Evolutionary conservation across 2,888 invertebrate species (phyloP), one percentile per base, ranked within the genome.

Genomic region (Rapana venosa): DNA sequence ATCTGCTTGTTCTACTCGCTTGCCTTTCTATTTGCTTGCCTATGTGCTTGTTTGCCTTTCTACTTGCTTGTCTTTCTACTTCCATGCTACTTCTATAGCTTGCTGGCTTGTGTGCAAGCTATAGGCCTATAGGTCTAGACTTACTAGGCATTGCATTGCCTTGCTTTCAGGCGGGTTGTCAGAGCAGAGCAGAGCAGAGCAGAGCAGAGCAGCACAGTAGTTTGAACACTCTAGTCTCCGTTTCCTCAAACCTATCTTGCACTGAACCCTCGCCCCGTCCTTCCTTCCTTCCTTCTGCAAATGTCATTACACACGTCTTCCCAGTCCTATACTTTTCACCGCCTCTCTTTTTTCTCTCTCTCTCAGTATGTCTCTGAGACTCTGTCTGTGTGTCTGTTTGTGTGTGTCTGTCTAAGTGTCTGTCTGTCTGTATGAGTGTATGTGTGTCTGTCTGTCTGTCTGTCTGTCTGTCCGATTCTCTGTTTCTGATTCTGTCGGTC

Each of bases 1-100:
- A 70, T 70, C 84, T 77, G 84, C 90, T 87, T 77, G 87, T 87
- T 87, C 79, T 90, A 87, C 70, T 86, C 87, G 32, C 86, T 79
- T 90, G 58, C 83, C 84, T 90, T 66, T 35, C 66, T 87, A 36
- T 61, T 83, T 66, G n/a, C 77, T 77, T 77, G 36, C 35, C 30
- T 74, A n/a, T 36, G 74, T n/a, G 1, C n/a, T 30, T 85, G 8
- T 56, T 26, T n/a, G 4, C 13, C n/a, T 8, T 61, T 22, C 79
- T 81, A 5, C 32, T 0, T 81, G 15, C 32, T 13, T 81, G 32
- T 35, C 79, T 81, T 20, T 35, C 32, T 81, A 0, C 32, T 32
- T 81, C 20, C 35, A 35, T 20, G 5, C 79, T 81, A 5, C 32
- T 32, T 47, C 47, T 47, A 47, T 47, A 5, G 47, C 8, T 47